Evolutionary conservation across 2,888 invertebrate species (phyloP).

Genomic region (Synergus japonicus): DNA sequence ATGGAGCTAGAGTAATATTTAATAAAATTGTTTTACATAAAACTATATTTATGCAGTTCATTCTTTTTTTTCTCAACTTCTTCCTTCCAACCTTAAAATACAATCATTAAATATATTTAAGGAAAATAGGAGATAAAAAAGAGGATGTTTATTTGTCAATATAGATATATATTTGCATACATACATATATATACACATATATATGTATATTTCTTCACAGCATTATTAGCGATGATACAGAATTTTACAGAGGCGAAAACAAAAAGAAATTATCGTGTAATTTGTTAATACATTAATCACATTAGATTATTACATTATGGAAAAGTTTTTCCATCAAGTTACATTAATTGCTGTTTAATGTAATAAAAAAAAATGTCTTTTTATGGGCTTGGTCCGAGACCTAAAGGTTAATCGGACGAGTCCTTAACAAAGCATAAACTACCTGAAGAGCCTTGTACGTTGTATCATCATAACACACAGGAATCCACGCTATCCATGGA

Average conservation of each 20-base stretch:
- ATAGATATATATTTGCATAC: constrained; percentile 41
- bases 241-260: constrained; percentile 69
- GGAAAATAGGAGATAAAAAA: background rate
- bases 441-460: constrained; percentile 9
- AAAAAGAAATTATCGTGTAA: constrained; percentile 64
- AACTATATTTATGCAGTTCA: background rate
- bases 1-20: constrained; percentile 22
- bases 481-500: constrained; percentile 52
- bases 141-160: constrained; percentile 11
- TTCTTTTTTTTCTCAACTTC: background rate
- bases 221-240: constrained; percentile 74
- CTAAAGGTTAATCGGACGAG: constrained; percentile 49
- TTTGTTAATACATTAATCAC: constrained; percentile 74
- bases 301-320: constrained; percentile 64
- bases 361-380: constrained; percentile 55
- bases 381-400: constrained; percentile 35
- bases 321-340: constrained; percentile 50
- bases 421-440: constrained; percentile 37
- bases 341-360: constrained; percentile 59
- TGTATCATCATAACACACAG: constrained; percentile 53
- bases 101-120: background rate
- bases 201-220: constrained; percentile 67
- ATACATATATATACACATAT: constrained; percentile 49
- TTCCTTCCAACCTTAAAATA: background rate
- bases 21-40: constrained; percentile 19